Evolutionary conservation across 2,888 invertebrate species (phyloP).

Genomic region (Drosophila yooni): DNA sequence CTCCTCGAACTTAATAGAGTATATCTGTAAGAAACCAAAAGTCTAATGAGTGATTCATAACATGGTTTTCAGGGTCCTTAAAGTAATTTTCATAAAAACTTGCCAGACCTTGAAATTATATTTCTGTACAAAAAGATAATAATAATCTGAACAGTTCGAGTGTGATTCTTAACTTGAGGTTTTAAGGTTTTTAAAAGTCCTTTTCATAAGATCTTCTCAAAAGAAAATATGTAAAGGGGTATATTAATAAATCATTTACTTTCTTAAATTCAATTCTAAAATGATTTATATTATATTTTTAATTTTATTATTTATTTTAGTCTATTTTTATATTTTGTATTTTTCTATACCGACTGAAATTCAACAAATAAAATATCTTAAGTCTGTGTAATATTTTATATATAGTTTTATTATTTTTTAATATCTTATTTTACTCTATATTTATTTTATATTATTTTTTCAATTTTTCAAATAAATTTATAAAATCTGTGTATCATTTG

Average conservation of each 20-base stretch:
- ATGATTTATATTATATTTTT: neutral
- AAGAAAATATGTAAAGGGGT: neutral
- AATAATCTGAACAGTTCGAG: neutral
- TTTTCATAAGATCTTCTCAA: neutral
- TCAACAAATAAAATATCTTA: neutral
- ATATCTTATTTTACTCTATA: neutral
- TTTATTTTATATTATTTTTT: neutral
- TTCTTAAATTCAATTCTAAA: neutral
- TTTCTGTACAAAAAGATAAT: neutral
- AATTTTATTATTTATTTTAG: neutral
- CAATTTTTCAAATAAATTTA: neutral
- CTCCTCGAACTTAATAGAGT: conserved; percentile 14
- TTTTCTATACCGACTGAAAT: neutral
- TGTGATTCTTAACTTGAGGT: accelerated
- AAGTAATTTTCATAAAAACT: neutral
- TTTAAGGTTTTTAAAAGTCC: neutral
- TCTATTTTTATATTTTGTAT: neutral
- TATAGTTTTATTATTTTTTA: too few species aligned
- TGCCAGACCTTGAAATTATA: neutral
- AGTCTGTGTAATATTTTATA: neutral
- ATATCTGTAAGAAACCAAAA: neutral
- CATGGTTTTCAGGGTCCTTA: neutral
- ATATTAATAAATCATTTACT: neutral
- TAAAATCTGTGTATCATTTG: neutral
- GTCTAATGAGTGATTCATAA: neutral